A percentile compares a stretch with the other conserved stretches of the same genome.
These are phyloP conservation scores for Rhadina sibilatrix DNA, from an alignment of 2,113 vertebrate genomes.

Conservation along the genomic window DNA sequence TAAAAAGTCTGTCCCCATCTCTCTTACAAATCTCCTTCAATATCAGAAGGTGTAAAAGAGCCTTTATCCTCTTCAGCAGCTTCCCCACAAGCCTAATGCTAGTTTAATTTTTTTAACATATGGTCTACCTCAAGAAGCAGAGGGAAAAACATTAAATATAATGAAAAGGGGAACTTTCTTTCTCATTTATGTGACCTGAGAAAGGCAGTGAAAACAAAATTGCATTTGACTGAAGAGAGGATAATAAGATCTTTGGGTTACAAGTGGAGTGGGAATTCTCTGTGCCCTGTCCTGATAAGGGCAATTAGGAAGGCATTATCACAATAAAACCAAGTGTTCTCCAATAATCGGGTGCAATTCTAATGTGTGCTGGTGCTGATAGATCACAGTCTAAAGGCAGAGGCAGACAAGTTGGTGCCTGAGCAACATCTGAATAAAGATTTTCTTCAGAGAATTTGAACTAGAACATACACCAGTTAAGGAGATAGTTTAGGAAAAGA, in stretches of 20 bases:
- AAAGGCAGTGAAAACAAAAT: conserved; percentile 50
- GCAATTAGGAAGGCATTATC: conserved; percentile 61
- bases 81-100: neutral
- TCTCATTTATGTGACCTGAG: conserved; percentile 41
- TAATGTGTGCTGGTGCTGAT: neutral
- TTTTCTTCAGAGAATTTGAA: neutral
- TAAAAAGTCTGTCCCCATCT: neutral
- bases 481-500: neutral
- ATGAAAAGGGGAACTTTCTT: neutral
- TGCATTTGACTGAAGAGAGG: conserved; percentile 45
- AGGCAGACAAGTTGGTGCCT: neutral
- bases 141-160: conserved; percentile 10
- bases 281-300: conserved; percentile 59
- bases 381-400: neutral
- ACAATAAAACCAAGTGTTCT: conserved; percentile 45
- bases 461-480: neutral
- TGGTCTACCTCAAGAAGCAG: neutral
- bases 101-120: neutral
- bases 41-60: neutral
- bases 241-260: conserved; percentile 60
- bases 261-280: conserved; percentile 32
- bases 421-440: neutral
- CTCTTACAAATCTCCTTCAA: neutral
- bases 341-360: conserved; percentile 20
- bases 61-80: neutral